A percentile compares a stretch with the other conserved stretches of the same genome.
These are phyloP conservation scores for Hypanus sabinus DNA, from an alignment of 2,113 vertebrate species.

Conservation along the genomic window DNA sequence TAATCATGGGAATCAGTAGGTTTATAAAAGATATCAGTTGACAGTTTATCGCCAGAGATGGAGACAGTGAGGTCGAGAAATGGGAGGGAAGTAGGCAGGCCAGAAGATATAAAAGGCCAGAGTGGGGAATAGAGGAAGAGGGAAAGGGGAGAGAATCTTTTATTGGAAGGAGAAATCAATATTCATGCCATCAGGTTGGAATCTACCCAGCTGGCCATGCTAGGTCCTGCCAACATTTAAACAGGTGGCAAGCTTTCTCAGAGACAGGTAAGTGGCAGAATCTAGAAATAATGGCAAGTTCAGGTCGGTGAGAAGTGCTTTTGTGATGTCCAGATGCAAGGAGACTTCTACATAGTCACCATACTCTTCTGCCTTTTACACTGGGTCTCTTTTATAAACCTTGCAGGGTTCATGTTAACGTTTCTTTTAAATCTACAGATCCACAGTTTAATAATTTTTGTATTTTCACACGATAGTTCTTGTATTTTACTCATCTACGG, in stretches of 20 bases:
- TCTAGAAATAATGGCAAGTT: background rate
- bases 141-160: too few species aligned
- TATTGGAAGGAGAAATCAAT: too few species aligned
- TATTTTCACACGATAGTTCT: background rate
- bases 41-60: too few species aligned
- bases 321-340: background rate
- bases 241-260: background rate
- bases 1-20: too few species aligned
- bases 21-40: too few species aligned
- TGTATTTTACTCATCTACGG: too few species aligned
- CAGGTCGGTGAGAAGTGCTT: background rate
- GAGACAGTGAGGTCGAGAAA: too few species aligned
- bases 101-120: too few species aligned
- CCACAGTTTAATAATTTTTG: background rate
- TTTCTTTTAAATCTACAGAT: background rate
- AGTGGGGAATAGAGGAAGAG: too few species aligned
- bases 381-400: background rate
- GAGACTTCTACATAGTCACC: background rate
- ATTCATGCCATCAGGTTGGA: too few species aligned
- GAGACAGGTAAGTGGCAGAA: background rate
- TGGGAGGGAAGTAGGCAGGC: too few species aligned
- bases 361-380: background rate
- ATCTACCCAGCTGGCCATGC: too few species aligned
- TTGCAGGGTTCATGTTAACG: background rate
- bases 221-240: background rate